Evolutionary conservation across 2,113 vertebrate species (phyloP).

Genomic region (Nesogale talazaci): DNA sequence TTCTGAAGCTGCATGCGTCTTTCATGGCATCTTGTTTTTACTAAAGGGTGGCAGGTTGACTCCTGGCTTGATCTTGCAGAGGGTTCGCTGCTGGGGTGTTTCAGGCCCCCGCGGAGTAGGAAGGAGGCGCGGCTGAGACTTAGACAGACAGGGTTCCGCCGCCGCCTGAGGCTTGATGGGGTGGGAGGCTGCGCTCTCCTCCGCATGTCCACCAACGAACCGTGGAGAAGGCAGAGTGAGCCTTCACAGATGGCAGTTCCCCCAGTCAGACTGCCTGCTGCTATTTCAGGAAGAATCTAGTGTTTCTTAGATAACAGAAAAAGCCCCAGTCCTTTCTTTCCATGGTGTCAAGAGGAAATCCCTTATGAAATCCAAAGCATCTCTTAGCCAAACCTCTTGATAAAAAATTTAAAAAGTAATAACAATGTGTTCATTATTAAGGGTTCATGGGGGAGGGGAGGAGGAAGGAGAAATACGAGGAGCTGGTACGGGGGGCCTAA

Average conservation of each 20-base stretch:
- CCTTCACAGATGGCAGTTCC: fast-evolving
- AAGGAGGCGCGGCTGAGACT: not conserved
- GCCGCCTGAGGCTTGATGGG: not conserved
- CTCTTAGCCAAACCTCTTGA: not conserved
- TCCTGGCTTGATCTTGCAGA: fast-evolving
- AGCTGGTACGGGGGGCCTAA: too few relatives aligned
- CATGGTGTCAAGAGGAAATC: not conserved
- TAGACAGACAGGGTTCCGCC: too few relatives aligned
- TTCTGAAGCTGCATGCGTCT: not conserved
- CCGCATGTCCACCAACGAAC: not conserved
- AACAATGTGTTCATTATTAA: too few relatives aligned
- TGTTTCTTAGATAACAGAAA: not conserved
- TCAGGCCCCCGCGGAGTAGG: too few relatives aligned
- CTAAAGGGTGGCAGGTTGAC: not conserved
- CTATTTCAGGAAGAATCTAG: not conserved
- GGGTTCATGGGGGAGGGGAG: too few relatives aligned
- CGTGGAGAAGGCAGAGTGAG: fast-evolving
- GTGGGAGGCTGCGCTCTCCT: not conserved
- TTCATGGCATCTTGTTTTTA: not conserved
- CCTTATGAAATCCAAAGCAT: not conserved
- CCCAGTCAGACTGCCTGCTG: not conserved
- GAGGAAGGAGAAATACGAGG: too few relatives aligned
- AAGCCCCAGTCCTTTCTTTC: too few relatives aligned
- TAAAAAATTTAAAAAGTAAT: too few relatives aligned
- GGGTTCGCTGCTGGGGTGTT: not conserved